Conservation (phyloP, 2,888 invertebrate species). For the Hemicrepidius hirtus region DNA sequence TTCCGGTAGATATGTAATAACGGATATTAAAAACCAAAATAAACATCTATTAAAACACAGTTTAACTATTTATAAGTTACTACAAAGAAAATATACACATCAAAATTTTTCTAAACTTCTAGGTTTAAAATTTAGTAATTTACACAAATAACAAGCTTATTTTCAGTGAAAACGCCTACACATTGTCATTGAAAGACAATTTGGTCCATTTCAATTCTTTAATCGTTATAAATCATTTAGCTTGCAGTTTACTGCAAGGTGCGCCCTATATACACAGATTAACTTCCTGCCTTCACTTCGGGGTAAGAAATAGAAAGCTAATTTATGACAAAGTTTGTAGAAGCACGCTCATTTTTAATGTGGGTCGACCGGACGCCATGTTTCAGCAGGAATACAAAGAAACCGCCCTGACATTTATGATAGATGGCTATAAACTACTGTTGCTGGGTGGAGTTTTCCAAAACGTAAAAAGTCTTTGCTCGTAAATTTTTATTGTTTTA, state of each 20-base stretch:
- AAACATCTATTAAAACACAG: too few relatives aligned
- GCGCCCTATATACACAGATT: conserved; percentile 17
- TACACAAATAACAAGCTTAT: too few relatives aligned
- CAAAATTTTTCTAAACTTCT: too few relatives aligned
- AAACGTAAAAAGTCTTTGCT: not conserved
- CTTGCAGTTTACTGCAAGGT: not conserved
- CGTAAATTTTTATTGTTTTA: conserved; percentile 4
- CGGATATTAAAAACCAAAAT: too few relatives aligned
- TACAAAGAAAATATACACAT: too few relatives aligned
- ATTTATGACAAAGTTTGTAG: conserved; percentile 17
- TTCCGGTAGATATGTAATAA: too few relatives aligned
- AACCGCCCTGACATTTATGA: conserved; percentile 16
- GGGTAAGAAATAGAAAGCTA: conserved; percentile 18
- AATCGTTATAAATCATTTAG: conserved; percentile 2
- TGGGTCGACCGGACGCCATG: conserved; percentile 14
- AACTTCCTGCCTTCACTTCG: not conserved
- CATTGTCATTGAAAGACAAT: not conserved
- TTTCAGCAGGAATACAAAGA: conserved; percentile 10
- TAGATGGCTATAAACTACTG: not conserved
- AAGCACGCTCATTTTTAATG: conserved; percentile 17
- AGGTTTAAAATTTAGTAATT: too few relatives aligned
- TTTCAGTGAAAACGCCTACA: not conserved
- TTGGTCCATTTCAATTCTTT: not conserved
- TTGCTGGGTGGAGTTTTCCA: not conserved
- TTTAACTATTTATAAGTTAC: too few relatives aligned